Base-by-base conservation (phyloP, 2,113 vertebrate species). In the Atrichornis clamosus region DNA sequence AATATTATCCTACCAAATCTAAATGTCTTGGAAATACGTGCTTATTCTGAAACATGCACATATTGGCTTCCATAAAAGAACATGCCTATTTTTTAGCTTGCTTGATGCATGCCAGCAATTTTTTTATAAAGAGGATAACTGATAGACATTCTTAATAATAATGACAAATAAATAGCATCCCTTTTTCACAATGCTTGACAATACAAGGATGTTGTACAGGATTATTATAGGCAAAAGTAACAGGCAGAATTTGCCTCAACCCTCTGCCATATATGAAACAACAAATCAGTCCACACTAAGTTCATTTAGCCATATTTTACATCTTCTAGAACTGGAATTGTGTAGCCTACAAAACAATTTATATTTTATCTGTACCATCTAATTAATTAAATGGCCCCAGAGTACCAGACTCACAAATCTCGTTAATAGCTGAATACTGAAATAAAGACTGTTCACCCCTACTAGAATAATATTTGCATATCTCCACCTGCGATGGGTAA, bases 401-500 rank as follows among this genome's bases (percentile, higher is more conserved):
- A 98, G 98, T 98, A 98, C 97, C 96, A 98, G 97, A 97, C 98
- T 98, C 97, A 98, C 98, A 98, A 98, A 98, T 98, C 98, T 98
- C 95, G 96, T 98, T 98, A 98, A 98, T 98, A 98, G 98, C 97
- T 95, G 98, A 98, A 98, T 98, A 97, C 97, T 97, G 98, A 98
- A 98, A 98, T 98, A 98, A 98, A 98, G 98, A 97, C 98, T 98
- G 96, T 94, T 98, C 98, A 98, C 97, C 98, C 97, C 96, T 97
- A 97, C 98, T 98, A 98, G 98, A 98, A 98, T 98, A 98, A 98
- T 98, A 98, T 98, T 98, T 98, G 98, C 98, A 98, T 98, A 98
- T 98, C 98, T 98, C 98, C 98, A 99, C 98, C 99, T 99, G 98
- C 97, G 98, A 98, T 98, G 98, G 97, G 98, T 98, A 98, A 98